Percentiles rank a stretch among this genome's conserved stretches.
These are phyloP conservation scores for Brienomyrus brachyistius DNA, from an alignment of 2,113 vertebrate genomes.

Conservation along the genomic window DNA sequence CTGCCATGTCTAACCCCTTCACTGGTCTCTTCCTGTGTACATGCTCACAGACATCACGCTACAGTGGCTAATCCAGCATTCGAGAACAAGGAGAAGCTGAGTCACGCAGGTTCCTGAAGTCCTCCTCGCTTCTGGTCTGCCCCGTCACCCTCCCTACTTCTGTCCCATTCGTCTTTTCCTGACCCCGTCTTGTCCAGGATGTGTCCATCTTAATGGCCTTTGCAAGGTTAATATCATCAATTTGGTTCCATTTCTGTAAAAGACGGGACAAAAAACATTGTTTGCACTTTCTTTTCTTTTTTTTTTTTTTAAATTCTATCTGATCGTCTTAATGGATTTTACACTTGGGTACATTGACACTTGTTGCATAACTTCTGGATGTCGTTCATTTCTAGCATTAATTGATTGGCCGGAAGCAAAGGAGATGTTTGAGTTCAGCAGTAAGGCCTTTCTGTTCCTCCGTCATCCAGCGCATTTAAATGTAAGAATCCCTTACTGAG, in stretches of 20 bases:
- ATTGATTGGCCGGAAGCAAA: neutral
- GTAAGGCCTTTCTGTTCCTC: neutral
- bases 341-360: slow-evolving; percentile 20
- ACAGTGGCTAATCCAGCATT: slow-evolving; percentile 92
- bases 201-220: neutral
- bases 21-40: neutral
- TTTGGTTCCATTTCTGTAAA: slow-evolving; percentile 29
- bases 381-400: neutral
- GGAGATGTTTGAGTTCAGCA: neutral
- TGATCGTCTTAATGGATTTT: slow-evolving; percentile 3
- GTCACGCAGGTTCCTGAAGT: neutral
- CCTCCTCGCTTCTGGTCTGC: neutral
- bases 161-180: neutral
- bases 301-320: neutral
- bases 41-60: slow-evolving; percentile 74
- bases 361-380: neutral
- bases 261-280: slow-evolving; percentile 36
- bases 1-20: neutral
- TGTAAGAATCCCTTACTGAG: neutral
- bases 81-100: slow-evolving; percentile 71
- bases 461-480: neutral
- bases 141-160: neutral
- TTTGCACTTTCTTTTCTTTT: slow-evolving; percentile 39
- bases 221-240: slow-evolving; percentile 1
- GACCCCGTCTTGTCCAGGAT: neutral